A percentile compares a stretch with the other conserved stretches of the same genome.
These are phyloP conservation scores for Dicyrtoma fusca DNA, from an alignment of 2,888 invertebrate genomes.

Conservation along the genomic window DNA sequence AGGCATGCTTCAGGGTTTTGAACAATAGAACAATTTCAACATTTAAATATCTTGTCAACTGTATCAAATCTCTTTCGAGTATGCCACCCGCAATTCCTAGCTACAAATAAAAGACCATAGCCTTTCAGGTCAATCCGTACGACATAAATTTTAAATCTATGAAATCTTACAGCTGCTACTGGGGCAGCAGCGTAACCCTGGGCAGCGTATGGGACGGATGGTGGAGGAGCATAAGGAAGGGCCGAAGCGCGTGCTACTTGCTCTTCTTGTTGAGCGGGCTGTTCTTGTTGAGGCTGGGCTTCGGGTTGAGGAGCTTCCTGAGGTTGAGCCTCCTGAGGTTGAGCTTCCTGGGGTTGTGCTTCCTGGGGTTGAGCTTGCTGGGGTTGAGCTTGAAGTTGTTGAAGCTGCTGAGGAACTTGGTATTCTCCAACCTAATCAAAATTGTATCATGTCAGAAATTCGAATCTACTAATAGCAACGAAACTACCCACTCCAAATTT, in stretches of 20 bases:
- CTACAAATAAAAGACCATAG: too few species aligned
- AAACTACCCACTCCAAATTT: not conserved
- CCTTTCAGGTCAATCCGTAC: too few species aligned
- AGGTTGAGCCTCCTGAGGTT: slow-evolving; percentile 3
- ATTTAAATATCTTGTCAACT: too few species aligned
- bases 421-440: not conserved
- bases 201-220: slow-evolving; percentile 57
- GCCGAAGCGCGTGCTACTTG: slow-evolving; percentile 56
- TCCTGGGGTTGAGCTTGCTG: slow-evolving; percentile 15
- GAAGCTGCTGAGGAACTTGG: not conserved
- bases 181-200: slow-evolving; percentile 5
- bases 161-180: slow-evolving; percentile 9
- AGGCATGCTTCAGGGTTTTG: not conserved
- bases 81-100: too few species aligned
- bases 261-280: slow-evolving; percentile 4
- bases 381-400: slow-evolving; percentile 9
- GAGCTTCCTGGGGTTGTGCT: slow-evolving; percentile 13
- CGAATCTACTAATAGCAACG: not conserved
- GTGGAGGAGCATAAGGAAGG: slow-evolving; percentile 58
- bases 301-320: slow-evolving; percentile 27
- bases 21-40: not conserved
- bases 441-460: not conserved
- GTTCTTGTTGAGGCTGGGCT: slow-evolving; percentile 4
- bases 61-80: too few species aligned
- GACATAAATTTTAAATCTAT: not conserved